These are phyloP conservation scores for Ara ararauna DNA, from an alignment of 2,797 vertebrate genomes.

Conservation along the genomic window DNA sequence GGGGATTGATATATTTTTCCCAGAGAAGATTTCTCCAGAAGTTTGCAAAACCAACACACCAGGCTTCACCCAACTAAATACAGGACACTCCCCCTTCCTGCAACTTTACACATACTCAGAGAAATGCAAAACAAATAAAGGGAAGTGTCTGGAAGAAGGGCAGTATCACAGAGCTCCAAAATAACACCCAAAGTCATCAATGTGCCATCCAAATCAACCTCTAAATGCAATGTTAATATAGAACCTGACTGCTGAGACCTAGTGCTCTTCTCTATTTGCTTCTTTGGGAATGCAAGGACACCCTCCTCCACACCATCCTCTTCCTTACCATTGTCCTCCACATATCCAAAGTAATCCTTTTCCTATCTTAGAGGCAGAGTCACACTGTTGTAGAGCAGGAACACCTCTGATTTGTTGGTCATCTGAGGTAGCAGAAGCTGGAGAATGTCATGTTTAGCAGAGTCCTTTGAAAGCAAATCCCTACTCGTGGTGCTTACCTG, in stretches of 20 bases:
- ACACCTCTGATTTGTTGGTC: neutral
- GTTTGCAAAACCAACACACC: neutral
- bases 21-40: conserved; percentile 28
- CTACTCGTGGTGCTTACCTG: neutral
- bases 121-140: neutral
- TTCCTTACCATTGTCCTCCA: neutral
- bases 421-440: neutral
- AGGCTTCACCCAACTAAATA: neutral
- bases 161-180: neutral
- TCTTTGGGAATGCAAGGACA: neutral
- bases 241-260: neutral
- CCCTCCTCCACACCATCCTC: neutral
- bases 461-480: neutral
- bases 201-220: neutral
- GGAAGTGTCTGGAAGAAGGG: neutral
- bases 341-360: neutral
- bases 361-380: neutral
- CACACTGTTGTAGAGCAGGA: neutral
- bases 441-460: neutral
- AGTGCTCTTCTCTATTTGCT: neutral
- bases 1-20: conserved; percentile 12
- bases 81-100: neutral
- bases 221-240: neutral
- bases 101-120: neutral
- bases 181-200: neutral